Percentiles rank a stretch among this genome's conserved stretches.
phyloP scores from a whole-genome alignment of 2,888 invertebrate species.

The Mesorhabditis belari region DNA sequence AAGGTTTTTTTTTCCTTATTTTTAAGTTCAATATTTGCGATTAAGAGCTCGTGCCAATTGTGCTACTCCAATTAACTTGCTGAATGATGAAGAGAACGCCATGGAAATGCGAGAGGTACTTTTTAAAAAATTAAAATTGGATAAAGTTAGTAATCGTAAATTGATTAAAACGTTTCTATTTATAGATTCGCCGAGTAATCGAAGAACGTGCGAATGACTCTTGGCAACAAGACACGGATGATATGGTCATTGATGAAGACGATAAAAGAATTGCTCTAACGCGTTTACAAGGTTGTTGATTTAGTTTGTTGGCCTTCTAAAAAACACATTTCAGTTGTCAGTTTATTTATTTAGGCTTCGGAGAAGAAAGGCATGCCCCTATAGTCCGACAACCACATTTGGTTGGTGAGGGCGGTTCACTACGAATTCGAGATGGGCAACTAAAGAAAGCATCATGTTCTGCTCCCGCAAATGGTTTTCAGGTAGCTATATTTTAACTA shows the following conservation, averaged over 20 bases:
- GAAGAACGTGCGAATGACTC: background rate
- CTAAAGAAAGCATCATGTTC: background rate
- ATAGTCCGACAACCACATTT: constrained; percentile 23
- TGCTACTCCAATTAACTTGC: background rate
- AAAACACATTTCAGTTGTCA: too few relatives aligned
- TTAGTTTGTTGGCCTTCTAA: too few relatives aligned
- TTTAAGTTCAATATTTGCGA: too few relatives aligned
- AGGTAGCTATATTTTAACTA: background rate
- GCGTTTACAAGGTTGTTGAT: constrained; percentile 10
- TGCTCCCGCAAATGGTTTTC: background rate
- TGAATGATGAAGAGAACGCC: background rate
- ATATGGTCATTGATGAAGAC: constrained; percentile 3
- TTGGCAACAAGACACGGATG: constrained; percentile 7
- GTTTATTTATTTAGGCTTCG: constrained; percentile 9
- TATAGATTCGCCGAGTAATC: background rate
- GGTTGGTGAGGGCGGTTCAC: constrained; percentile 13
- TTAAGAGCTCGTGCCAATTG: background rate
- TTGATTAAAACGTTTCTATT: too few relatives aligned
- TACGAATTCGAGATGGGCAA: background rate
- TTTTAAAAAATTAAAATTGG: too few relatives aligned
- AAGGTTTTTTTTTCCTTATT: too few relatives aligned
- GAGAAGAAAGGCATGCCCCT: constrained; percentile 13
- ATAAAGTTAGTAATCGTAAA: too few relatives aligned
- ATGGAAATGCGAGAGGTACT: background rate
- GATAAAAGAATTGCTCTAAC: constrained; percentile 18